These are phyloP conservation scores for Cristatella mucedo DNA, from an alignment of 2,888 invertebrate species.

Conservation along the genomic window DNA sequence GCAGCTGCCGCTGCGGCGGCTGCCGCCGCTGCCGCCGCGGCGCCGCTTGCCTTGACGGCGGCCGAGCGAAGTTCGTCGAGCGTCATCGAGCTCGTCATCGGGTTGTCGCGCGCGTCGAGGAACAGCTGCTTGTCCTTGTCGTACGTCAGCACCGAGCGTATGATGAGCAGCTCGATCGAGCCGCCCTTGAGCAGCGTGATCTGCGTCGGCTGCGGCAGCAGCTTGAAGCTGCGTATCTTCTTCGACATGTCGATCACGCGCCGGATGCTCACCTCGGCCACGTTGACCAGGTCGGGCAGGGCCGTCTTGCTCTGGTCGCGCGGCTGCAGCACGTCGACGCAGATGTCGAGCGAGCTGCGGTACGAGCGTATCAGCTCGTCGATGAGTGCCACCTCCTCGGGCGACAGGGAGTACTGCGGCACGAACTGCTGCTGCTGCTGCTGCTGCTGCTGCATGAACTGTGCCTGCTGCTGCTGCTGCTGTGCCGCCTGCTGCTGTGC, in stretches of 20 bases:
- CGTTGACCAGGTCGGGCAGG: conserved; percentile 25
- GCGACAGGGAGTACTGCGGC: too few species aligned
- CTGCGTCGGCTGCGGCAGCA: conserved; percentile 85
- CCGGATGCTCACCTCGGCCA: conserved; percentile 46
- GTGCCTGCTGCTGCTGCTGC: too few species aligned
- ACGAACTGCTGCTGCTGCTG: too few species aligned
- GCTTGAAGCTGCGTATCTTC: conserved; percentile 58
- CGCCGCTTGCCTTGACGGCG: neutral
- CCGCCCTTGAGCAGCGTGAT: conserved; percentile 55
- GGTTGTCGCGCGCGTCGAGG: conserved; percentile 1
- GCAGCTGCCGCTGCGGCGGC: conserved; percentile 19
- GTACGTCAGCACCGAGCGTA: conserved; percentile 38
- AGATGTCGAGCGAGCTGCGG: conserved; percentile 31
- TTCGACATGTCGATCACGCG: conserved; percentile 49
- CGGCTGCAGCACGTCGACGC: conserved; percentile 26
- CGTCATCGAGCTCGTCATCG: neutral
- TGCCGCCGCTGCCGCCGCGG: neutral
- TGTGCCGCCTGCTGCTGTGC: too few species aligned
- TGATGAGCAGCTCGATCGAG: conserved; percentile 40
- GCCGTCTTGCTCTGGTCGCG: conserved; percentile 18
- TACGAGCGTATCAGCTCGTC: conserved; percentile 31
- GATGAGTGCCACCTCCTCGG: conserved; percentile 27
- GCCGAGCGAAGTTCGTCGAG: conserved; percentile 1
- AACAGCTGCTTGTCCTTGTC: conserved; percentile 21
- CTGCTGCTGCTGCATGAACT: too few species aligned